Base-by-base conservation (phyloP, 2,113 vertebrate genomes). In the Cryptomyrus ogoouensis region DNA sequence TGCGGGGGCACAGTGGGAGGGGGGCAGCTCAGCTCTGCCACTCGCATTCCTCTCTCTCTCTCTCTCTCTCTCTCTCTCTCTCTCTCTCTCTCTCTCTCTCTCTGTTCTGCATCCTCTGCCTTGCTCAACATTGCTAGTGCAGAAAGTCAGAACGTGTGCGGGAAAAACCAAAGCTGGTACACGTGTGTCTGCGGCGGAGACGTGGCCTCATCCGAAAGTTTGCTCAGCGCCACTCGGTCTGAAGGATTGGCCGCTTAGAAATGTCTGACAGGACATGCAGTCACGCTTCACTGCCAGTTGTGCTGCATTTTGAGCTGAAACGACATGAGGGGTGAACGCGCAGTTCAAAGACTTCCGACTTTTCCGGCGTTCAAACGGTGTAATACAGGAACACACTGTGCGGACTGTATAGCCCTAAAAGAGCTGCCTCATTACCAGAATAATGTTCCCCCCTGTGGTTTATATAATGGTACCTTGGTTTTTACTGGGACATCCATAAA, bases 401-500 rank as follows among this genome's bases (percentile, higher is more conserved):
- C 53, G 39, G 87, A 88, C 87, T 44, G 87, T 39, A 39, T 39
- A n/a, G 12, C 35, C 44, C 39, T 24, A 85, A 44, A 44, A 53
- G 31, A 88, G 56, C 24, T 88, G 53, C 87, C 50, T 88, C 56
- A 42, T 62, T 88, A 62, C 56, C 12, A 4, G 56, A n/a, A 66
- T 42, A 88, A 24, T 46, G 58, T 47, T 47, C n/a, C 87, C 35
- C 87, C 39, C 27, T 66, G 56, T 35, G 87, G 87, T 88, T 44
- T 88, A 42, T 88, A 46, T 53, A 88, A 88, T 88, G 44, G 27
- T 66, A 62, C 31, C 87, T 88, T 56, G 87, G 35, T 39, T 88
- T 88, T 66, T 88, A 44, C 87, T 88, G 21, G 56, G 87, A n/a
- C 21, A 5, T 42, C 7, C 87, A 88, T 62, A 62, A 88, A 88